Evolutionary conservation across 2,888 invertebrate genomes (phyloP), one percentile per base, ranked within the genome.

Genomic region (Metallyticus violacea): DNA sequence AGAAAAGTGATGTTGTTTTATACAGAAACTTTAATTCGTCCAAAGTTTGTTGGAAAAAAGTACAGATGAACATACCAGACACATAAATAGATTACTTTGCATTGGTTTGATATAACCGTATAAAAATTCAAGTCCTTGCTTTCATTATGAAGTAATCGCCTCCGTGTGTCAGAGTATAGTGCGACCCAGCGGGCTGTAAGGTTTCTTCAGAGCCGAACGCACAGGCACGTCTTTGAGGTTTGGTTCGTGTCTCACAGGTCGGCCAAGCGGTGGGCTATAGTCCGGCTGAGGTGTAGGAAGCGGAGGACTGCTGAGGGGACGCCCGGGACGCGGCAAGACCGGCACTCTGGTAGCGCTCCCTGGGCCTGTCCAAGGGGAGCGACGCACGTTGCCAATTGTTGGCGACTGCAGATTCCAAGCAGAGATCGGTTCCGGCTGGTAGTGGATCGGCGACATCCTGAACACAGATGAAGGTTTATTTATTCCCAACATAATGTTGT

Each of bases 251-350:
- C 25, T 83, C 5, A 77, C n/a, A 7, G 28, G 83, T 27, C 29
- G 86, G 9, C 79, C 80, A 27, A 85, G 30, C 7, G 80, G 79
- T n/a, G 86, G 86, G 15, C 86, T 86, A 77, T 86, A 86, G 80
- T 86, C 86, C 6, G 86, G 86, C 28, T 83, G 84, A 6, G 86
- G 86, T 26, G 79, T 85, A 26, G 83, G 83, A n/a, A 85, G 81
- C 27, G 79, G 80, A 26, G 77, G 26, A 25, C 2, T 7, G n/a
- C 7, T 26, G 9, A 27, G n/a, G 2, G 22, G 27, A 7, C 79
- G 79, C 6, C 7, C 85, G 15, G 6, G 9, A 1, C 77, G 83
- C n/a, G 83, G 22, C 4, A 28, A 22, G 15, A 83, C 77, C 6
- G 83, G 83, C 27, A 40, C 40, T 40, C 40, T 40, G 40, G 7